Evolutionary conservation across 2,797 vertebrate genomes (phyloP), one percentile per base, ranked within the genome.

Genomic region (Hafferia zeledoni): DNA sequence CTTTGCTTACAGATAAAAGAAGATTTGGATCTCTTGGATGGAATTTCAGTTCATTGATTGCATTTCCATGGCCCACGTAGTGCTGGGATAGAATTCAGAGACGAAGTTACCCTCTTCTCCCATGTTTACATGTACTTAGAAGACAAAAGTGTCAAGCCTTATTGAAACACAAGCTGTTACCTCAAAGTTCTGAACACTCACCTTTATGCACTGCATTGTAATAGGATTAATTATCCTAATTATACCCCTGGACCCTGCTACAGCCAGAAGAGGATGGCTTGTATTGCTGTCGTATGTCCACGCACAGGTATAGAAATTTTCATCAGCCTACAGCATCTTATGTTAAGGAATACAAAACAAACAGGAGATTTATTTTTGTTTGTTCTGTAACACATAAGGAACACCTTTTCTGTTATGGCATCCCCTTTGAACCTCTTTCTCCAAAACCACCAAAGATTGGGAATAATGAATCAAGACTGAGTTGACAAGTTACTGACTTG

Each of bases 181-280:
- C 60, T 80, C 23, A 2, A 81, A 24, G 22, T 74, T 55, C 53
- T 71, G 78, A 69, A 47, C 50, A 88, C 97, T 89, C 78, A 99
- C 99, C 98, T 99, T 99, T 97, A 99, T 99, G 94, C 99, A 99
- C 96, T 99, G 99, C 99, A 99, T 99, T 74, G 99, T 99, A 97
- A 99, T 99, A 95, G 99, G 99, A 97, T 99, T 99, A 97, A 99
- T 99, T 95, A 99, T 98, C 46, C 99, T 98, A 87, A 99, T 99
- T 96, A 99, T 99, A 85, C 99, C 99, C 23, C 99, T 98, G 39
- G 99, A 99, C 15, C 99, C 99, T 52, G 99, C 99, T 23, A 99
- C 99, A 52, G 99, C 99, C 88, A 99, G 94, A 85, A 99, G 97
- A 17, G 99, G 99, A 89, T 99, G 99, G 96, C 99, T 99, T 47